Base-by-base conservation (phyloP, 2,797 vertebrate genomes). In the Enteromius paludinosus region DNA sequence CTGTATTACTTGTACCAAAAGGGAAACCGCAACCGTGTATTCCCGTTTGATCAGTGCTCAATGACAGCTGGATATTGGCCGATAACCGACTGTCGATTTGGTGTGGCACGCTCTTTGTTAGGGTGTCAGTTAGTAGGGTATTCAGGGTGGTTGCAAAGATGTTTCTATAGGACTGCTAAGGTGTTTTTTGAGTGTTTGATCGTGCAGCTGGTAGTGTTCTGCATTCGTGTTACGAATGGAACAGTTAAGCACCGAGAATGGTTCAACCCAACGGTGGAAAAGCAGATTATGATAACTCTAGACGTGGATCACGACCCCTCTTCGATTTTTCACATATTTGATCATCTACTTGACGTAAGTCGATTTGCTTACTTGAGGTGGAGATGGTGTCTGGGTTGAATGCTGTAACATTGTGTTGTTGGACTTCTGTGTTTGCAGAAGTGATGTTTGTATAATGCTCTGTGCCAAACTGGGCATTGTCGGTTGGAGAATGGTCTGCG, bases 301-400 rank as follows among this genome's bases (percentile, higher is more conserved):
- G 33, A 38, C 4, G 11, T 20, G 7, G 33, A 66, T 66, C 1
- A 11, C 8, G 28, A 33, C 15, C 30, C 15, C 8, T 20, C 62
- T 35, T 65, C 3, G 12, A 25, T 25, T 12, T 6, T 62, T 62
- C 14, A 30, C 61, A 3, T 15, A 1, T 62, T 47, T 47, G 11
- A 45, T 70, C n/a, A 75, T 41, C 56, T 11, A 1, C 6, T 73
- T 41, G 33, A 41, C 10, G 35, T 18, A 25, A 75, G 59, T 25
- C 2, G 8, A 20, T 75, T 17, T 49, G 45, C 95, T 92, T 86
- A 99, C 97, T 96, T 96, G 96, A 91, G 93, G 91, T 88, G 92
- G 86, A 78, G 93, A 94, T 71, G 92, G 94, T 49, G 88, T 92
- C 87, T 94, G 96, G 87, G 78, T 85, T 81, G 93, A 90, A 82